Base-by-base conservation (phyloP, 2,113 vertebrate genomes). In the Dermatemys mawii region DNA sequence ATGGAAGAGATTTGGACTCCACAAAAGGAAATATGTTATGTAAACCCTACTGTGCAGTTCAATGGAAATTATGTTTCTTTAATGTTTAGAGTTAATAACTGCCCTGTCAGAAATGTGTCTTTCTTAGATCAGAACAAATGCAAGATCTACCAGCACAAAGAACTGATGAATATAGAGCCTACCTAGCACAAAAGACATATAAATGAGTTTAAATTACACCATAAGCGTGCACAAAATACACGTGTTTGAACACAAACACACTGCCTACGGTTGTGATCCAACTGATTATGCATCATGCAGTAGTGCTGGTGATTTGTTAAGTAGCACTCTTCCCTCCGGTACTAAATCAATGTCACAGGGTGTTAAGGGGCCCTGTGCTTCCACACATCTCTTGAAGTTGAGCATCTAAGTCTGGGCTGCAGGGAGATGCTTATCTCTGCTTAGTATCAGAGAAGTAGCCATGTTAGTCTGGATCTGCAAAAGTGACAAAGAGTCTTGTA, bases 81-180 rank as follows among this genome's bases (percentile, higher is more conserved):
- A 53, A 6, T 81, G 27, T 89, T 92, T 86, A 92, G 53, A 38
- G 2, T 81, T 81, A 90, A 93, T 87, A 4, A 3, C 11, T 29
- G 5, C 38, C 16, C 24, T 2, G 89, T 24, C 73, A 92, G 5
- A 51, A 46, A 54, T 67, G 4, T 50, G 16, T 10, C 12, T 50
- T 53, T 55, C 14, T 16, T 70, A 44, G 73, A 50, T 67, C 21
- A 93, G 82, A 4, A 21, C 78, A 2, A 44, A 6, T 63, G n/a
- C 6, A 86, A 22, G 13, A 60, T 81, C 14, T 53, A 90, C 88
- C 85, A 48, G 2, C 14, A 11, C 27, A 83, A 60, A 67, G 6
- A 3, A 11, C 3, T 81, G 49, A 9, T 6, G 85, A 38, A 5
- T 4, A 1, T 5, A 50, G 54, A 32, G 0, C 48, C 26, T 35